A percentile compares a stretch with the other conserved stretches of the same genome.
Conservation (phyloP, 2,797 vertebrate species). For the Pipistrellus pipistrellus region DNA sequence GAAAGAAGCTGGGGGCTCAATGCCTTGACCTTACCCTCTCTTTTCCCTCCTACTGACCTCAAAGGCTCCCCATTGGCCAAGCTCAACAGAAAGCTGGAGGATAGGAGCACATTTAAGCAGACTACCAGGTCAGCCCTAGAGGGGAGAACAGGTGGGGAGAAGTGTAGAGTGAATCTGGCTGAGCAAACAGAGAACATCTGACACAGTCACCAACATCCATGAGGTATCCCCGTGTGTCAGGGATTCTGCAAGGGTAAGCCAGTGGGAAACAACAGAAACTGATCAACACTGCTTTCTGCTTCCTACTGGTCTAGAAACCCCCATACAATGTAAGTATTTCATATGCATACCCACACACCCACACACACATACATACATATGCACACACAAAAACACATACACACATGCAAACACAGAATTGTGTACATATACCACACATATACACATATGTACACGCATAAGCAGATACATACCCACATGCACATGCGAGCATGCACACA, state of each 20-base stretch:
- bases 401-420: neutral
- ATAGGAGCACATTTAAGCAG: neutral
- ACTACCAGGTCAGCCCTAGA: neutral
- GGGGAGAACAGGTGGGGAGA: neutral
- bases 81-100: neutral
- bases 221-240: neutral
- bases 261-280: neutral
- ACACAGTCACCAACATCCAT: neutral
- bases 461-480: too few relatives aligned
- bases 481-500: too few relatives aligned
- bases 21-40: neutral
- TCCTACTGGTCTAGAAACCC: neutral
- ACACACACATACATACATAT: neutral
- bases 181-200: neutral
- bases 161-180: neutral
- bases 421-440: rapidly evolving
- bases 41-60: neutral
- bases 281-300: neutral
- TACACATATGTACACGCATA: too few relatives aligned
- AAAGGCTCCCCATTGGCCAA: neutral
- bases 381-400: neutral
- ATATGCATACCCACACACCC: neutral
- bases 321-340: neutral
- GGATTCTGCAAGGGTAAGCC: neutral
- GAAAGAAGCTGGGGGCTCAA: neutral